These are phyloP conservation scores for Allygus modestus DNA, from an alignment of 2,888 invertebrate species.

Conservation along the genomic window DNA sequence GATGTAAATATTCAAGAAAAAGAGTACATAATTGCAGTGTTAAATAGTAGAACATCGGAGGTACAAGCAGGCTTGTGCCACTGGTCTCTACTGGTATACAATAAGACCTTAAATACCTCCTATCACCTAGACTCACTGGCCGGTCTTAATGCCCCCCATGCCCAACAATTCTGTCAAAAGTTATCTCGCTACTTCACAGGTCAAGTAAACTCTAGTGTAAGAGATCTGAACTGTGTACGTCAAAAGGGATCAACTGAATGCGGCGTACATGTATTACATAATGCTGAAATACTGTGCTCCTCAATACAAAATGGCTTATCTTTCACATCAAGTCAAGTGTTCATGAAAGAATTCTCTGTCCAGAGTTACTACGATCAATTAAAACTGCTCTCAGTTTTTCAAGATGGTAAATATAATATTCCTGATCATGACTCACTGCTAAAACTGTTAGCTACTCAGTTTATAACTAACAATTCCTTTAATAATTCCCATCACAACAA, in stretches of 20 bases:
- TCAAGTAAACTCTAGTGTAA: neutral
- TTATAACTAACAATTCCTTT: too few species aligned
- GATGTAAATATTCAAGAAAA: neutral
- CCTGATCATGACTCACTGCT: too few species aligned
- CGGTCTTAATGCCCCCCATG: neutral
- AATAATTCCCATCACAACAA: too few species aligned
- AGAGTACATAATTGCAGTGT: neutral
- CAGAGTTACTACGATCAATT: too few species aligned
- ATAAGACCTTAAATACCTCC: neutral
- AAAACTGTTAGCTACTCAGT: too few species aligned
- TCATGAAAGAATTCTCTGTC: too few species aligned
- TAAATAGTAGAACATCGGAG: neutral
- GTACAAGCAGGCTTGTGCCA: neutral
- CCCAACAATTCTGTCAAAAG: neutral
- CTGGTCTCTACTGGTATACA: neutral
- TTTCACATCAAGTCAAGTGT: too few species aligned
- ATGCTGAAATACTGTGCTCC: neutral
- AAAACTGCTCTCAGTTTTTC: too few species aligned
- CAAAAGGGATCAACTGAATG: neutral
- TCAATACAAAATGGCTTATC: too few species aligned
- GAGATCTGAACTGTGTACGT: neutral
- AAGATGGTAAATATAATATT: too few species aligned
- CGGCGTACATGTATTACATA: neutral
- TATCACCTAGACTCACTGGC: neutral
- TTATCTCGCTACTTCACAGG: neutral